Evolutionary conservation across 1,140 invertebrate genomes (phyloP), one percentile per base, ranked within the genome.

Genomic region (Sarcophaga bullata): DNA sequence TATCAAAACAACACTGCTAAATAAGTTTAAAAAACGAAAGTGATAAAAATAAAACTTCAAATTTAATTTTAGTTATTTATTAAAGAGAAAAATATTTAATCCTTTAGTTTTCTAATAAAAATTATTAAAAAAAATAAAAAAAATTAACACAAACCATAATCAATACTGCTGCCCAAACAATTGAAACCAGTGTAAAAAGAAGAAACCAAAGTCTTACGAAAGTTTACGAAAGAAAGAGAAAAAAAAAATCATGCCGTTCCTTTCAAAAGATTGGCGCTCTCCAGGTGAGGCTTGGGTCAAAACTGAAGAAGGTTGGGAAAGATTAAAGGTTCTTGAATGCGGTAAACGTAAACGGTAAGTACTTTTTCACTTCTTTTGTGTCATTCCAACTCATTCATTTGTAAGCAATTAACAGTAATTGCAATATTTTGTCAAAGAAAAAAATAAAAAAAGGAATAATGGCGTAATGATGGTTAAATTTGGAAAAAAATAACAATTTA

Each of bases 221-320:
- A 62, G 11, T 62, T 10, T 72, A 48, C 50, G 19, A 82, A 46
- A 68, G 15, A 83, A 17, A n/a, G 73, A 49, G 7, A 48, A 15
- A n/a, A 46, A n/a, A 9, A 49, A 13, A n/a, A 48, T 50, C 25
- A 99, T 99, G 98, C 98, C 98, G 85, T 99, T 99, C 92, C 96
- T 96, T 91, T 97, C 95, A 48, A 96, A 96, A 92, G 96, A 97
- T 92, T 97, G 96, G 95, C 93, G 98, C 87, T 98, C 97, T 82
- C 97, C 97, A 62, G 98, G 98, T 52, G 98, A 99, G 91, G 95
- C 96, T 87, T 99, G 98, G 98, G 97, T 99, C 17, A 98, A 98
- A 92, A 99, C 97, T 50, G 94, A 96, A 85, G 96, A 98, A 91
- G 97, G 98, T 82, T 98, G 97, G 97, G 97, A 98, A 91, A 95